These are phyloP conservation scores for Drosophila kuntzei DNA, from an alignment of 2,888 invertebrate genomes.

Conservation along the genomic window DNA sequence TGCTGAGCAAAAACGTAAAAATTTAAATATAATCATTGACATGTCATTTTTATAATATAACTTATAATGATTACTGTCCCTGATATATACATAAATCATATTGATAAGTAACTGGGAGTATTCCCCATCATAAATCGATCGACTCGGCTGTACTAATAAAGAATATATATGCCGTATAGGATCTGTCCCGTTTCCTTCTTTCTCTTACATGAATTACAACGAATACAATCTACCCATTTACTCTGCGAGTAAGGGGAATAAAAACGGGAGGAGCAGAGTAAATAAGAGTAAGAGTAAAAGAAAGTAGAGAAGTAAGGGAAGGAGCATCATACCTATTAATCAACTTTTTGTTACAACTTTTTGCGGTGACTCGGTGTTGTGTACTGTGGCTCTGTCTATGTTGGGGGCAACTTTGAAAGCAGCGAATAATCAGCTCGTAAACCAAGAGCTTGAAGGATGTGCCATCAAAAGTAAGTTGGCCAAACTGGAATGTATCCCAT, in stretches of 20 bases:
- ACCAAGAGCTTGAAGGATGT: conserved; percentile 62
- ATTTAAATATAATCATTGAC: too few relatives aligned
- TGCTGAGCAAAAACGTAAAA: too few relatives aligned
- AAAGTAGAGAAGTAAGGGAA: not conserved
- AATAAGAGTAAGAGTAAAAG: not conserved
- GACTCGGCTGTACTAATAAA: too few relatives aligned
- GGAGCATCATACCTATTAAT: conserved; percentile 68
- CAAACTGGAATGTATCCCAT: conserved; percentile 7
- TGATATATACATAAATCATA: too few relatives aligned
- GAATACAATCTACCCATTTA: too few relatives aligned
- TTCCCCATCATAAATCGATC: too few relatives aligned
- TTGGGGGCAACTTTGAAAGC: conserved; percentile 62
- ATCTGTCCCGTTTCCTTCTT: too few relatives aligned
- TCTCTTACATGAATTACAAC: too few relatives aligned
- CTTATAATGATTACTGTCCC: too few relatives aligned
- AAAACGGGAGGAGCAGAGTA: not conserved
- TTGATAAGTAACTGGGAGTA: too few relatives aligned
- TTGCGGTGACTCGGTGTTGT: conserved; percentile 43
- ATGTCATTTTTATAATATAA: too few relatives aligned
- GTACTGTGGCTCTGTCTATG: conserved; percentile 13
- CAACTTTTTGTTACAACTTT: conserved; percentile 74
- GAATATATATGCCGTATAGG: too few relatives aligned
- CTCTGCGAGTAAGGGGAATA: not conserved
- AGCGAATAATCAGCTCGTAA: conserved; percentile 69
- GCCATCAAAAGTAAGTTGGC: conserved; percentile 36